Evolutionary conservation across 37 sponge, comb jelly and placozoan genomes (phyloP).

Genomic region (Hormiphora californensis): DNA sequence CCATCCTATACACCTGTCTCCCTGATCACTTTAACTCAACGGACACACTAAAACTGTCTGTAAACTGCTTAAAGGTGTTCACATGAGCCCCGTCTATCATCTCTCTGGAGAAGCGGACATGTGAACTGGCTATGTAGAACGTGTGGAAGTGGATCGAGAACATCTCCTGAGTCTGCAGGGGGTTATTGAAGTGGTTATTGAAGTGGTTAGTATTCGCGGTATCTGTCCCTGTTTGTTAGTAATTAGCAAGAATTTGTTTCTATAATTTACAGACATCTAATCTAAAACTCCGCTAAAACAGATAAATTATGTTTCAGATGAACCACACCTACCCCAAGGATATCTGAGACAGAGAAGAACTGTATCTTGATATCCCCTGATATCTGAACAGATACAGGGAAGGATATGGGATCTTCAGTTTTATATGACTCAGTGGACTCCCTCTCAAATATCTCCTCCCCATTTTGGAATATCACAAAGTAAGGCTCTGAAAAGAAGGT

Average conservation of each 20-base stretch:
- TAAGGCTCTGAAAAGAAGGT: conserved; percentile 18
- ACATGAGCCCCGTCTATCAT: conserved; percentile 49
- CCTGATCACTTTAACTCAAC: conserved; percentile 35
- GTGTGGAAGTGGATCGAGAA: conserved; percentile 45
- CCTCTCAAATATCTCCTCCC: conserved; percentile 9
- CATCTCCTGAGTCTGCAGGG: conserved; percentile 48
- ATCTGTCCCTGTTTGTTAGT: no score
- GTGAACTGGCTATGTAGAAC: conserved; percentile 35
- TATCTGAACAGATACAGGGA: conserved; percentile 21
- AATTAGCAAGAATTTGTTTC: no score
- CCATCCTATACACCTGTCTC: no score
- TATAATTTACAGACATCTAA: no score
- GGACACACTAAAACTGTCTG: conserved; percentile 2
- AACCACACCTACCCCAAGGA: conserved; percentile 43
- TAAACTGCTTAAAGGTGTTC: conserved; percentile 45
- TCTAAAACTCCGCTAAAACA: no score
- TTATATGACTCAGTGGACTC: conserved; percentile 25
- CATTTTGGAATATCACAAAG: conserved; percentile 31
- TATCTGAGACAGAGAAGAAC: conserved; percentile 35
- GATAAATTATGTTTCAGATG: no score
- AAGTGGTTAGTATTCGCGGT: no score
- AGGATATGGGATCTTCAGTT: conserved; percentile 22
- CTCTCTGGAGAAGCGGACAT: conserved; percentile 21
- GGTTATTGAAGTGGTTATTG: no score
- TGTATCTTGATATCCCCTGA: conserved; percentile 43